Evolutionary conservation across 2,888 invertebrate genomes (phyloP).

Genomic region (Suillia variegata): DNA sequence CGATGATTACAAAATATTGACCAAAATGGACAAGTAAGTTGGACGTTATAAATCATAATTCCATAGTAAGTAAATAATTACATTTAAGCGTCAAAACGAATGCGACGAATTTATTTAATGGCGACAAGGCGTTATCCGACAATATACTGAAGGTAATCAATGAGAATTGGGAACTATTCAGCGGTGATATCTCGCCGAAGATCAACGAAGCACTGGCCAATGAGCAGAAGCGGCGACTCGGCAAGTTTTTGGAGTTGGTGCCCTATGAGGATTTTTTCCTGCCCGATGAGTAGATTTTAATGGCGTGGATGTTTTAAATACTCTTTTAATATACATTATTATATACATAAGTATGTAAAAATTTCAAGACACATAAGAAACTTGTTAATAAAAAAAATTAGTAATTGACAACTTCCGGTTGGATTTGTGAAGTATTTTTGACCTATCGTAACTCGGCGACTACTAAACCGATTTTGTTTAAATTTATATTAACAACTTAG

Average conservation of each 20-base stretch:
- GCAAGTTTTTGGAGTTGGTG: constrained; percentile 30
- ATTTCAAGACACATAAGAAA: too few species aligned
- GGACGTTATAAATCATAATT: background rate
- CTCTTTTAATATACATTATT: too few species aligned
- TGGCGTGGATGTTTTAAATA: too few species aligned
- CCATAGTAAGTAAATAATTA: background rate
- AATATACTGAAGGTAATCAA: constrained; percentile 44
- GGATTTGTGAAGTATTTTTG: too few species aligned
- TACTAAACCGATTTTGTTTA: too few species aligned
- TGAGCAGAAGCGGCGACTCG: constrained; percentile 14
- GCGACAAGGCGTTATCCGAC: constrained; percentile 39
- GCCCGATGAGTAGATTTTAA: background rate
- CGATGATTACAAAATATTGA: constrained; percentile 29
- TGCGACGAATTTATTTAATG: constrained; percentile 44
- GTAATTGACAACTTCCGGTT: too few species aligned
- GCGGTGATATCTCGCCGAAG: constrained; percentile 39
- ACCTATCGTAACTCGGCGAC: too few species aligned
- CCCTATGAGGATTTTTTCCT: constrained; percentile 42
- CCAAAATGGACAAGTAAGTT: constrained; percentile 32
- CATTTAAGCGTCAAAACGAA: constrained; percentile 37
- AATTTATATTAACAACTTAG: too few species aligned
- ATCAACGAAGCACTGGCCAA: constrained; percentile 31
- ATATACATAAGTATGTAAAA: too few species aligned
- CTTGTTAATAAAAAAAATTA: too few species aligned
- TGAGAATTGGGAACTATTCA: constrained; percentile 39